A percentile compares a stretch with the other conserved stretches of the same genome.
phyloP scores from a whole-genome alignment of 2,113 vertebrate genomes.

The Junco hyemalis region DNA sequence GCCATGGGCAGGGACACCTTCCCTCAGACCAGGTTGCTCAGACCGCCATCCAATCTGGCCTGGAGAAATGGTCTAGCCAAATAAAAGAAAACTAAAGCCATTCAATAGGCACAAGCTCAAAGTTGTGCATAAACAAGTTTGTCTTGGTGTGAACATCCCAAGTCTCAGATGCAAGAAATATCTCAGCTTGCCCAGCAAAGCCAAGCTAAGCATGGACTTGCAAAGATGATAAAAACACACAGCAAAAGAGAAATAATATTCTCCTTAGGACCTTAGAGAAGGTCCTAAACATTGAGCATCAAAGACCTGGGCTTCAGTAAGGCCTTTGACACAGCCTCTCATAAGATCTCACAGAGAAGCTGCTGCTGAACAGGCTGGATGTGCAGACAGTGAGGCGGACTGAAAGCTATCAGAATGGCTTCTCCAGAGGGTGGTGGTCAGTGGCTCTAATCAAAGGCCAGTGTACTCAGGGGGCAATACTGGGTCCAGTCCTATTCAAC shows the following conservation, averaged over 20 bases:
- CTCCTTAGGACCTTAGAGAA: not conserved
- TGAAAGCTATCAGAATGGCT: not conserved
- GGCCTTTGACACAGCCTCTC: not conserved
- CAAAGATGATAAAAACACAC: not conserved
- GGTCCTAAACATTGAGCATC: not conserved
- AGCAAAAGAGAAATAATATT: not conserved
- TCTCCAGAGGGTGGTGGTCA: not conserved
- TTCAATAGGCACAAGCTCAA: not conserved
- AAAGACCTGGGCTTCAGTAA: not conserved
- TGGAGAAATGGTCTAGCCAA: not conserved
- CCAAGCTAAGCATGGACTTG: not conserved
- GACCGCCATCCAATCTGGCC: not conserved
- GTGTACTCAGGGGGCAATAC: not conserved
- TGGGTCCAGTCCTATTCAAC: not conserved
- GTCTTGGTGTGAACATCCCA: not conserved
- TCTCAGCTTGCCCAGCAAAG: not conserved
- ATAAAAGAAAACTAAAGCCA: not conserved
- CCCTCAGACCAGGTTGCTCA: not conserved
- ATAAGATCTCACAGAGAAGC: not conserved
- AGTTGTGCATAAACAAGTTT: not conserved
- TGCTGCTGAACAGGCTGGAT: not conserved
- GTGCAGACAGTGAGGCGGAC: not conserved
- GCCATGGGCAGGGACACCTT: not conserved
- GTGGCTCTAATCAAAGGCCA: not conserved
- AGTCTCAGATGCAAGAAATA: not conserved